These are phyloP conservation scores for Abrostola triplasia DNA, from an alignment of 2,888 invertebrate species.

Conservation along the genomic window DNA sequence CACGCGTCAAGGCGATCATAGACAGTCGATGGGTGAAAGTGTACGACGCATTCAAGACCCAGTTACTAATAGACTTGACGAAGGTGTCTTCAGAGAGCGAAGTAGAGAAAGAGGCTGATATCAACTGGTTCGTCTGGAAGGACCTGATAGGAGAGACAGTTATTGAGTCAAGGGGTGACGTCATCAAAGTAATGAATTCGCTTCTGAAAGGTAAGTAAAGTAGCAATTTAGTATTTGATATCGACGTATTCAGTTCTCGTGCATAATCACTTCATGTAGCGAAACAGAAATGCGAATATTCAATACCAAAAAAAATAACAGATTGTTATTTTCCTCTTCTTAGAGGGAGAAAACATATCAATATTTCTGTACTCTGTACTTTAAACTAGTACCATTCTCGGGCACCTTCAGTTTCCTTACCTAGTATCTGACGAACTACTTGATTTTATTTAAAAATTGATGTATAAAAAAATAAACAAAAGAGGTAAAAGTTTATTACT, in stretches of 20 bases:
- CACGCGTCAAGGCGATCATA: constrained; percentile 90
- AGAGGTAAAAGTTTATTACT: no score
- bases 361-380: no score
- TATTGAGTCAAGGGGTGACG: constrained; percentile 81
- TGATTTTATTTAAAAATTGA: no score
- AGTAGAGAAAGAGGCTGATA: constrained; percentile 88
- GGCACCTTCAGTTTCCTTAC: no score
- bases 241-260: not conserved
- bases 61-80: constrained; percentile 77
- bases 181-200: constrained; percentile 83
- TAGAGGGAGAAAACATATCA: no score
- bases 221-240: constrained; percentile 12
- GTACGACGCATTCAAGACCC: constrained; percentile 77
- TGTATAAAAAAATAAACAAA: no score
- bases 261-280: no score
- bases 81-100: constrained; percentile 81
- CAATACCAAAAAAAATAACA: no score
- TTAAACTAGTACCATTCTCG: no score
- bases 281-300: no score
- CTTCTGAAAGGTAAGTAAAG: constrained; percentile 80
- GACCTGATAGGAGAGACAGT: constrained; percentile 89
- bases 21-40: constrained; percentile 78
- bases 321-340: no score
- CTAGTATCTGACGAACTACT: no score
- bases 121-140: constrained; percentile 92